Conservation (phyloP, 2,797 vertebrate species). For the Hydrolagus colliei region DNA sequence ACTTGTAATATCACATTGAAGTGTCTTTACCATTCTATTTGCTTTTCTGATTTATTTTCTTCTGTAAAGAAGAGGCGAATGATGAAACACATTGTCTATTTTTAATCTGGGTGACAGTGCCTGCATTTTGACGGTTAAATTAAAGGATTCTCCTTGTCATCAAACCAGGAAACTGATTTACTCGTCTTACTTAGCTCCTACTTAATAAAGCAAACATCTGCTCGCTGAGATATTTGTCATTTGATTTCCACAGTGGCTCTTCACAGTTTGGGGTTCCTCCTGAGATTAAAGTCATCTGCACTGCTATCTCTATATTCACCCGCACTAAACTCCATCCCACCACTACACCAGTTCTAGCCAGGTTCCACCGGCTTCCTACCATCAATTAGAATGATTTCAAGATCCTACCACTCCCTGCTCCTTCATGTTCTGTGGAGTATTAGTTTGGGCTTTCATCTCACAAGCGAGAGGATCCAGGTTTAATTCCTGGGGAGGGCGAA, state of each 20-base stretch:
- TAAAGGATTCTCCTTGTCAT: constrained; percentile 16
- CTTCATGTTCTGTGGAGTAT: too few species aligned
- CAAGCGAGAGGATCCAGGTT: too few species aligned
- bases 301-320: background rate
- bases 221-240: constrained; percentile 47
- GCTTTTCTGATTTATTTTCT: background rate
- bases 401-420: too few species aligned
- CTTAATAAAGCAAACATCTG: constrained; percentile 46
- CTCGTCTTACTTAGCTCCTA: constrained; percentile 34
- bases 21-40: too few species aligned
- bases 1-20: too few species aligned
- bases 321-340: too few species aligned
- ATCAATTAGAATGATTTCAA: too few species aligned
- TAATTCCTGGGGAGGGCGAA: too few species aligned
- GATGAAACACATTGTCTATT: background rate
- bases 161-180: constrained; percentile 1
- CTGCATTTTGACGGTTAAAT: constrained; percentile 25
- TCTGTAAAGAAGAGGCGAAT: constrained; percentile 13
- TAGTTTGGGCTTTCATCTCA: too few species aligned
- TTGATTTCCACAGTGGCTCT: constrained; percentile 46
- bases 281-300: constrained; percentile 45
- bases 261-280: constrained; percentile 27
- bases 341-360: too few species aligned
- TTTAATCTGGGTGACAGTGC: constrained; percentile 21
- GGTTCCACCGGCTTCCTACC: too few species aligned